Conservation (phyloP, 1,140 invertebrate species). For the Tribolium castaneum region DNA sequence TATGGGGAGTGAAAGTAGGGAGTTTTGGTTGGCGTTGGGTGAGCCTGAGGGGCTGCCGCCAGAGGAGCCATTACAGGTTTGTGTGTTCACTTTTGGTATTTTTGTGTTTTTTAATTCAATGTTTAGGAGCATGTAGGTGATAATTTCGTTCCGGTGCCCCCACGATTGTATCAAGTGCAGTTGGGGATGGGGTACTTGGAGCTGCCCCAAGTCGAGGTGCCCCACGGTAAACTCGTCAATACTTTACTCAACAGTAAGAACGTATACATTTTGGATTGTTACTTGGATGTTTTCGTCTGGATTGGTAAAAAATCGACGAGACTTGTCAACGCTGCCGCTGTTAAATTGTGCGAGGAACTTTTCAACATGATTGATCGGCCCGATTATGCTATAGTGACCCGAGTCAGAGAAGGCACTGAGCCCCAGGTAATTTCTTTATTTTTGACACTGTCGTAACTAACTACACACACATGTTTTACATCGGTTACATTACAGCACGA, state of each 20-base stretch:
- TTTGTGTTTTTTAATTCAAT: not conserved
- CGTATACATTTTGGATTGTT: slow-evolving; percentile 98
- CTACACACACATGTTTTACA: too few relatives aligned
- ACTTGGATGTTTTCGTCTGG: slow-evolving; percentile 98
- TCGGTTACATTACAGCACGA: too few relatives aligned
- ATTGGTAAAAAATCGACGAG: slow-evolving; percentile 98
- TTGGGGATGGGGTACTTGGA: slow-evolving; percentile 99
- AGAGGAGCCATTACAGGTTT: slow-evolving; percentile 54
- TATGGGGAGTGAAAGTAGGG: slow-evolving; percentile 83
- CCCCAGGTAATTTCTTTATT: slow-evolving; percentile 72
- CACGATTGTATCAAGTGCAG: slow-evolving; percentile 93
- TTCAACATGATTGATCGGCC: slow-evolving; percentile 93
- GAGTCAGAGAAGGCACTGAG: slow-evolving; percentile 89
- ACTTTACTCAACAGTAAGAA: slow-evolving; percentile 89
- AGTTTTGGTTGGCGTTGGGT: slow-evolving; percentile 85
- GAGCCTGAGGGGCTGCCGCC: slow-evolving; percentile 63
- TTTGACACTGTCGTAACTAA: too few relatives aligned
- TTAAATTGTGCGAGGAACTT: slow-evolving; percentile 95
- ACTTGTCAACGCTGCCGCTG: slow-evolving; percentile 93
- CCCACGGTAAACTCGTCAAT: slow-evolving; percentile 79
- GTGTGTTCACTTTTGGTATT: not conserved
- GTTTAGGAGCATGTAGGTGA: slow-evolving; percentile 83
- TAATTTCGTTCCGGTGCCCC: slow-evolving; percentile 79
- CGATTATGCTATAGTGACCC: slow-evolving; percentile 87
- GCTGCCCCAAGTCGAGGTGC: slow-evolving; percentile 93